Evolutionary conservation across 2,797 vertebrate species (phyloP).

Genomic region (Tapera naevia): DNA sequence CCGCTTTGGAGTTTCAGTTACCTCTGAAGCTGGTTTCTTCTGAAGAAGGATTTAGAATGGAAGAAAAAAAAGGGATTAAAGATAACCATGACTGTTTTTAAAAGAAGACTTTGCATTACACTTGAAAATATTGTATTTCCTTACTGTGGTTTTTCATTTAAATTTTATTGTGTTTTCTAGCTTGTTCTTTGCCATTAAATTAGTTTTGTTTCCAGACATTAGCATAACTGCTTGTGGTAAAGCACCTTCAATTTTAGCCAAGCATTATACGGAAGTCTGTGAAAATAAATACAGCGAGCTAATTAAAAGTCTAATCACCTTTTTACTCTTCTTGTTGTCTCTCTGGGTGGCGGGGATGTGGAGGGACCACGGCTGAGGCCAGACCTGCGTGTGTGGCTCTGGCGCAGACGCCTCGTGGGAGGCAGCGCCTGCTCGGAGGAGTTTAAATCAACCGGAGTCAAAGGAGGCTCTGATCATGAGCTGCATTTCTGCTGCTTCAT

Average conservation of each 20-base stretch:
- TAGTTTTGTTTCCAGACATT: constrained; percentile 49
- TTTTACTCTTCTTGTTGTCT: background rate
- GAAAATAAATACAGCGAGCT: background rate
- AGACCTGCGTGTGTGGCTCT: background rate
- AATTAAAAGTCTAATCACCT: constrained; percentile 14
- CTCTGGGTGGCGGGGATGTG: background rate
- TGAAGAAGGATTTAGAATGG: background rate
- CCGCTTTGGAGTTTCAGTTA: background rate
- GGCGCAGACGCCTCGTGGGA: accelerated
- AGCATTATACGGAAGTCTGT: background rate
- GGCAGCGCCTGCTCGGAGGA: background rate
- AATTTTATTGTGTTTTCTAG: constrained; percentile 32
- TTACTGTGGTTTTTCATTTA: constrained; percentile 15
- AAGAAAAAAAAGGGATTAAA: background rate
- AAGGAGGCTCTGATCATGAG: background rate
- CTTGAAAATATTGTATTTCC: background rate
- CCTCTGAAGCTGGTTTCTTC: background rate
- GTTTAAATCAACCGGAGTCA: accelerated
- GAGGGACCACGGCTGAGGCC: background rate
- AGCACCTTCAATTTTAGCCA: constrained; percentile 20
- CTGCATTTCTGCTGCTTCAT: background rate
- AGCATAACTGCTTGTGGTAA: constrained; percentile 51
- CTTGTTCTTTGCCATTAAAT: constrained; percentile 36
- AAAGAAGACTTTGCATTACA: background rate
- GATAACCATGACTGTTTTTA: background rate